Percentiles rank a stretch among this genome's conserved stretches.
These are phyloP conservation scores for Amblyraja radiata DNA, from an alignment of 2,797 vertebrate species.

Conservation along the genomic window DNA sequence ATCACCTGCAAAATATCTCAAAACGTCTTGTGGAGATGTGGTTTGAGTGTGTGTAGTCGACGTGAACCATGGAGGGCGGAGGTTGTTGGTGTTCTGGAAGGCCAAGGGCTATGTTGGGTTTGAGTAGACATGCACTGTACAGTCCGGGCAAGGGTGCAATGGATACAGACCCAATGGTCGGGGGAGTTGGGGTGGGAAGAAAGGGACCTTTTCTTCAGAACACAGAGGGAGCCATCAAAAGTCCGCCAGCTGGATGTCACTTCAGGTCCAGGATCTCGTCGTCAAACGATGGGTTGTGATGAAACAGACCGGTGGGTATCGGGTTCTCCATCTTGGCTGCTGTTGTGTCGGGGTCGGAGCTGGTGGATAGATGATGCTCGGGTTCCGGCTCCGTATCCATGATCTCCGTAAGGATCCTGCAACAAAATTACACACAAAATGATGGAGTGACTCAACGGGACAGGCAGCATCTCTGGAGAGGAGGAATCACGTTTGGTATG, in stretches of 20 bases:
- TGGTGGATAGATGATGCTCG: conserved; percentile 59
- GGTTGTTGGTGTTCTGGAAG: conserved; percentile 36
- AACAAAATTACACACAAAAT: conserved; percentile 20
- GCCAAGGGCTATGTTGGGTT: conserved; percentile 40
- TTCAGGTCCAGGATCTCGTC: conserved; percentile 91
- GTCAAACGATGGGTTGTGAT: conserved; percentile 70
- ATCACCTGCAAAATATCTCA: conserved; percentile 53
- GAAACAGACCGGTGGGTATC: conserved; percentile 60
- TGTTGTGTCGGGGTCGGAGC: conserved; percentile 65
- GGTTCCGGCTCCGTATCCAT: conserved; percentile 66
- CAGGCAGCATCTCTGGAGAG: no score
- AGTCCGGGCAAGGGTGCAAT: conserved; percentile 39
- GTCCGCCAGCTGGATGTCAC: conserved; percentile 65
- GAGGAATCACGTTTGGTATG: no score
- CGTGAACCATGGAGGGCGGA: conserved; percentile 44
- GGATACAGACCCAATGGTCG: conserved; percentile 36
- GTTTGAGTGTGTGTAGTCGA: conserved; percentile 50
- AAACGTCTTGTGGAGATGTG: conserved; percentile 46
- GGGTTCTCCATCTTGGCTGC: conserved; percentile 65
- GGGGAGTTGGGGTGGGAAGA: not conserved
- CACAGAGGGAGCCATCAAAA: conserved; percentile 44
- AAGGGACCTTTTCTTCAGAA: conserved; percentile 45
- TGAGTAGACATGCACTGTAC: conserved; percentile 51
- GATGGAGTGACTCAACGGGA: no score
- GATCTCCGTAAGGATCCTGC: conserved; percentile 70